Percentiles rank a stretch among this genome's conserved stretches.
Conservation (phyloP, 2,797 vertebrate species). For the Gallinago solitaria region DNA sequence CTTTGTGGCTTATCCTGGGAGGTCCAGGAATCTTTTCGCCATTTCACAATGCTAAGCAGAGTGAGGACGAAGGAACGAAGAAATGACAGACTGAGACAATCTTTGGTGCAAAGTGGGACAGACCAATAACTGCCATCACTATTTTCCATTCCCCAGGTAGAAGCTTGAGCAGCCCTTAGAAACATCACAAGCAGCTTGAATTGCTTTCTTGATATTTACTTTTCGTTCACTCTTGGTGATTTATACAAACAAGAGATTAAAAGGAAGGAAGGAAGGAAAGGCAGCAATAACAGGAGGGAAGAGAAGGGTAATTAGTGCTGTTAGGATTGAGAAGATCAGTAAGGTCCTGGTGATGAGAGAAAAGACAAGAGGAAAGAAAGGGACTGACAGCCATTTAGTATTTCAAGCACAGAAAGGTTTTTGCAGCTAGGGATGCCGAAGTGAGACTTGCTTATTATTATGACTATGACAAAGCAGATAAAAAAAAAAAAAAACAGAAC, state of each 20-base stretch:
- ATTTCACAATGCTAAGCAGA: not conserved
- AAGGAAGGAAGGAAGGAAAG: not conserved
- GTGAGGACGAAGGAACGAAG: not conserved
- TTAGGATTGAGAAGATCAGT: constrained; percentile 16
- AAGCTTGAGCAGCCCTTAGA: not conserved
- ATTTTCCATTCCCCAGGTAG: not conserved
- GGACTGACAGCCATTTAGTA: constrained; percentile 16
- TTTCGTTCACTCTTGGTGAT: constrained; percentile 17
- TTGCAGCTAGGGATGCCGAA: constrained; percentile 30
- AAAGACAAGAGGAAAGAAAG: constrained; percentile 5
- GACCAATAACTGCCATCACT: not conserved
- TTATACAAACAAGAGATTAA: constrained; percentile 52
- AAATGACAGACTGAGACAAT: not conserved
- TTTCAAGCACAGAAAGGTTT: constrained; percentile 69
- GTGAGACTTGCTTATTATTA: constrained; percentile 66
- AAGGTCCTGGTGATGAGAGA: not conserved
- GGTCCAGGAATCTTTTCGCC: not conserved
- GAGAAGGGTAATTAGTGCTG: constrained; percentile 36
- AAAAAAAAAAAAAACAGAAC: constrained; percentile 53
- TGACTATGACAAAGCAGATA: constrained; percentile 78
- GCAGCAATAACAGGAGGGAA: not conserved
- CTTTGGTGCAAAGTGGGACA: not conserved
- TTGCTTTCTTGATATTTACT: constrained; percentile 36
- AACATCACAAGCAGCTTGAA: not conserved
- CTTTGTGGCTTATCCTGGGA: not conserved